Evolutionary conservation across 1,140 invertebrate species (phyloP).

Genomic region (Drosophila paulistorum): DNA sequence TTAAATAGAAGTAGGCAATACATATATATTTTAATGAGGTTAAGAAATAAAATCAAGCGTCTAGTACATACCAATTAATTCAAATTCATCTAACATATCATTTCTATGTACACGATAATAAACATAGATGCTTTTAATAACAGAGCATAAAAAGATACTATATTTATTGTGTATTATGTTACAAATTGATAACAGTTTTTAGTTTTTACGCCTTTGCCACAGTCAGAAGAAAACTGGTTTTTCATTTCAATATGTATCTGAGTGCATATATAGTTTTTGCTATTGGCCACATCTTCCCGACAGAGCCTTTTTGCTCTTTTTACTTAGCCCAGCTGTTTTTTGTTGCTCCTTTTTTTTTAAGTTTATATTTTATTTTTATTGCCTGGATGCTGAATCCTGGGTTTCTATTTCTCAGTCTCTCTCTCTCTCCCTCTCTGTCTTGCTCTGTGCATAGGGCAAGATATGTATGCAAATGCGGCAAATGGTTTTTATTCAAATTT

Average conservation of each 20-base stretch:
- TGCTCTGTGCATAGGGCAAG: constrained; percentile 31
- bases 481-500: constrained; percentile 80
- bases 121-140: too few species aligned
- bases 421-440: constrained; percentile 9
- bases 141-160: not conserved
- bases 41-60: too few species aligned
- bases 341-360: not conserved
- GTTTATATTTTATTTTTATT: constrained; percentile 12
- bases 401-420: not conserved
- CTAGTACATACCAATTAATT: too few species aligned
- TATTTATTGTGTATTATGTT: not conserved
- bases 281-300: not conserved
- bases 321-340: constrained; percentile 7
- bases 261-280: not conserved
- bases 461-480: constrained; percentile 72
- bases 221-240: not conserved
- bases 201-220: not conserved
- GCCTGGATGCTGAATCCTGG: not conserved
- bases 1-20: too few species aligned
- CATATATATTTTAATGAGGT: too few species aligned
- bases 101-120: too few species aligned
- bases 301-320: not conserved
- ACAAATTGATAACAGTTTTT: too few species aligned
- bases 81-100: too few species aligned
- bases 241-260: too few species aligned